Conservation (phyloP, 2,888 invertebrate species). For the Augochlorella aurata region DNA sequence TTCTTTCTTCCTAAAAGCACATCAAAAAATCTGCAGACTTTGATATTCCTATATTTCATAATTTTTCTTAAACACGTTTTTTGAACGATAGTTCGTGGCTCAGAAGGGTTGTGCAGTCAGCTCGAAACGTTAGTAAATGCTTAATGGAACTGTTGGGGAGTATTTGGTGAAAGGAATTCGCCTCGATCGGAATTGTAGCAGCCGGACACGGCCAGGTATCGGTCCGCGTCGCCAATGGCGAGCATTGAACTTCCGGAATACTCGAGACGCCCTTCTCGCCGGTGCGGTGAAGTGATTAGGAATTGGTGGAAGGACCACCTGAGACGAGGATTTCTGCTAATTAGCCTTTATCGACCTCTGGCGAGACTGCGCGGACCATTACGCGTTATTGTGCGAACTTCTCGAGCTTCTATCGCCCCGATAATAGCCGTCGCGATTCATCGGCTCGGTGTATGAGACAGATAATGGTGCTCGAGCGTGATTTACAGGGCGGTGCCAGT, state of each 20-base stretch:
- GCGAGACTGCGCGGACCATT: slow-evolving; percentile 52
- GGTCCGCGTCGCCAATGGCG: slow-evolving; percentile 6
- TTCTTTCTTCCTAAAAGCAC: too few relatives aligned
- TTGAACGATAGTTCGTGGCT: neutral
- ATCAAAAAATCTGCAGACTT: too few relatives aligned
- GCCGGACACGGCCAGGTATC: slow-evolving; percentile 21
- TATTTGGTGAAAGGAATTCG: neutral
- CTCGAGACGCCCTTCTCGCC: slow-evolving; percentile 41
- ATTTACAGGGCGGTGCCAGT: slow-evolving; percentile 39
- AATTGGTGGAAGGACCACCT: slow-evolving; percentile 50
- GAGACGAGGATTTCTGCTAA: slow-evolving; percentile 61
- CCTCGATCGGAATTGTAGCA: slow-evolving; percentile 31
- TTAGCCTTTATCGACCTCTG: slow-evolving; percentile 60
- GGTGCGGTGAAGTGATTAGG: slow-evolving; percentile 53
- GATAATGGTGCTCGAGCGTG: slow-evolving; percentile 48
- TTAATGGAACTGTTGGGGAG: neutral
- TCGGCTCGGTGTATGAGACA: slow-evolving; percentile 45
- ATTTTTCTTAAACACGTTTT: neutral
- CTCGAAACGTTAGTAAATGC: neutral
- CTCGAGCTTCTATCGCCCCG: slow-evolving; percentile 48
- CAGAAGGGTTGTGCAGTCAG: neutral
- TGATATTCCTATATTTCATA: too few relatives aligned
- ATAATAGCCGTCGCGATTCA: slow-evolving; percentile 57
- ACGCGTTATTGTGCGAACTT: slow-evolving; percentile 63
- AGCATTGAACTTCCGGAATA: slow-evolving; percentile 25